A percentile compares a stretch with the other conserved stretches of the same genome.
phyloP scores from a whole-genome alignment of 1,140 invertebrate species.

The Oscheius sp. region DNA sequence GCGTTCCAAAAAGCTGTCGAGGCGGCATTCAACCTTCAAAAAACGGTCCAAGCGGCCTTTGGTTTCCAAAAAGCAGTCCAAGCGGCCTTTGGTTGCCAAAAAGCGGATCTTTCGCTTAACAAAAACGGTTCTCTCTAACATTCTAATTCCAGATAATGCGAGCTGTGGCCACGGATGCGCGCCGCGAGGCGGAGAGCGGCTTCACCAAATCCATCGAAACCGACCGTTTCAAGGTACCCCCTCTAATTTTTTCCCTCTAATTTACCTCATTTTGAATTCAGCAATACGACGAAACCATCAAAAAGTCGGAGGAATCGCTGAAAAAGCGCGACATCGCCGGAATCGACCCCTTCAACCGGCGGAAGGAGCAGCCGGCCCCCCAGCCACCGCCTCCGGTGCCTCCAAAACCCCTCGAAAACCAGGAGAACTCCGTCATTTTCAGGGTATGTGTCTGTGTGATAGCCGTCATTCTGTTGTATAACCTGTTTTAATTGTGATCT shows the following conservation, averaged over 20 bases:
- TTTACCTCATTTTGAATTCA: no score
- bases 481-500: no score
- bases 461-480: no score
- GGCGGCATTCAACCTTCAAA: no score
- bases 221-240: conserved; percentile 28
- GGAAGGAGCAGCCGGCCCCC: no score
- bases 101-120: no score
- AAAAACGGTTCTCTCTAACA: no score
- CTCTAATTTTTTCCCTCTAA: no score
- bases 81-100: neutral
- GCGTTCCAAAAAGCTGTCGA: no score
- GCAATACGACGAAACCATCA: conserved; percentile 20
- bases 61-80: no score
- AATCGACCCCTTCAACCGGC: conserved; percentile 3
- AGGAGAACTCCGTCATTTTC: neutral
- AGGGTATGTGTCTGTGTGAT: neutral
- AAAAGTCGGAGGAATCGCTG: conserved; percentile 1
- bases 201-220: conserved; percentile 1
- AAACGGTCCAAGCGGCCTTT: no score
- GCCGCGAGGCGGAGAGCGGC: neutral
- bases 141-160: conserved; percentile 26
- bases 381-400: neutral
- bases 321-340: conserved; percentile 3
- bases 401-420: neutral
- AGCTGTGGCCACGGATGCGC: neutral